phyloP scores from a whole-genome alignment of 1,140 invertebrate species.

The Harlomillsia oculata region DNA sequence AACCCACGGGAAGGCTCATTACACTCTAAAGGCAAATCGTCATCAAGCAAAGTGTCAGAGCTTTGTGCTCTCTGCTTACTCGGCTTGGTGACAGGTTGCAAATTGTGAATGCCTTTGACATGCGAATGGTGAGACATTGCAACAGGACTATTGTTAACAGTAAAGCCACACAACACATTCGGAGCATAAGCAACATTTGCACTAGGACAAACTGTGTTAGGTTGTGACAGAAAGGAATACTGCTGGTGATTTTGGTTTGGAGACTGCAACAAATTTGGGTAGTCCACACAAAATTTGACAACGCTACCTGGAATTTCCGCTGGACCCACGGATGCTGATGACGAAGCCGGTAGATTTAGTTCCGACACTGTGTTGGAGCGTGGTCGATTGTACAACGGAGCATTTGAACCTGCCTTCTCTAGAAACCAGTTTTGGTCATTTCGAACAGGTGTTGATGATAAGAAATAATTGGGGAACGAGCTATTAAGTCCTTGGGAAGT shows the following conservation, averaged over 20 bases:
- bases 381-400: background rate
- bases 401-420: background rate
- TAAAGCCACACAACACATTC: too few relatives aligned
- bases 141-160: too few relatives aligned
- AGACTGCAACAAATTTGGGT: too few relatives aligned
- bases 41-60: conserved; percentile 26
- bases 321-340: background rate
- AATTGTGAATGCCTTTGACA: background rate
- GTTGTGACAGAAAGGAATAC: too few relatives aligned
- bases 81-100: background rate
- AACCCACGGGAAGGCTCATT: conserved; percentile 3
- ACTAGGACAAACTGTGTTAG: too few relatives aligned
- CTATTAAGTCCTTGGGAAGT: too few relatives aligned
- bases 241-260: too few relatives aligned
- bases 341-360: conserved; percentile 9
- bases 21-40: conserved; percentile 6
- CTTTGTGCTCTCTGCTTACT: conserved; percentile 29
- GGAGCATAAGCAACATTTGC: too few relatives aligned
- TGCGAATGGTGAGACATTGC: too few relatives aligned
- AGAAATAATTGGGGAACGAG: conserved; percentile 27
- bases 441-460: conserved; percentile 1
- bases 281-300: too few relatives aligned
- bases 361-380: conserved; percentile 31
- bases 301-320: background rate
- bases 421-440: conserved; percentile 18